These are phyloP conservation scores for Poeciliopsis infans DNA, from an alignment of 2,797 vertebrate genomes.

Conservation along the genomic window DNA sequence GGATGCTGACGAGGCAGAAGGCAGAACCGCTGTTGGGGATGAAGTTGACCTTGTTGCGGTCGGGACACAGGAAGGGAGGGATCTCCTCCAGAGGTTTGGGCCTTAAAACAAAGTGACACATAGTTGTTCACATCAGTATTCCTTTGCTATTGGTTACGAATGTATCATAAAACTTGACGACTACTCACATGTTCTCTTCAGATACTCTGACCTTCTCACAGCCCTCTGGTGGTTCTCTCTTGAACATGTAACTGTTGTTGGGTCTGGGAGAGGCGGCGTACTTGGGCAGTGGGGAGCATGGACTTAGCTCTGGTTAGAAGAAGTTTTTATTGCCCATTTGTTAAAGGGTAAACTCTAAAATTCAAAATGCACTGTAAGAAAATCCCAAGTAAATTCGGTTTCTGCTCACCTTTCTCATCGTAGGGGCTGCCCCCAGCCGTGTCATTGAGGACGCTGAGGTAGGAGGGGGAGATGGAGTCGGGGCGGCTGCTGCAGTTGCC, in stretches of 20 bases:
- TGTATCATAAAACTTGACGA: not conserved
- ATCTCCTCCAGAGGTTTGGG: constrained; percentile 93
- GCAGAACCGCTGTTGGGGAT: constrained; percentile 99
- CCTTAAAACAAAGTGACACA: constrained; percentile 66
- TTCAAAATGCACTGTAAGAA: not conserved
- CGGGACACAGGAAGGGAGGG: constrained; percentile 95
- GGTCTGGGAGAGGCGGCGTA: constrained; percentile 97
- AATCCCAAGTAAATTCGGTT: not conserved
- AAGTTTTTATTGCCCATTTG: not conserved
- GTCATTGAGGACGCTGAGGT: constrained; percentile 93
- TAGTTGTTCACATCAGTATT: not conserved
- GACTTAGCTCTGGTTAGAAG: constrained; percentile 87
- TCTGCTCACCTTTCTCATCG: constrained; percentile 92
- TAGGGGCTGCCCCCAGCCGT: constrained; percentile 89
- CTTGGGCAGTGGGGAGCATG: constrained; percentile 95
- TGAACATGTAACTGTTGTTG: constrained; percentile 99
- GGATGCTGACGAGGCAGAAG: constrained; percentile 99
- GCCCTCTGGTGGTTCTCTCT: constrained; percentile 97
- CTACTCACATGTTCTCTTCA: constrained; percentile 94
- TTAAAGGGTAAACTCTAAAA: not conserved
- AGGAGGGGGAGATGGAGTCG: constrained; percentile 94
- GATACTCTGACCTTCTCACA: constrained; percentile 97
- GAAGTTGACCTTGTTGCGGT: constrained; percentile 99
- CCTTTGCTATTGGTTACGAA: not conserved
- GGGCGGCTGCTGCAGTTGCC: constrained; percentile 93